Conservation (phyloP, 2,797 vertebrate genomes). For the Helarctos malayanus region DNA sequence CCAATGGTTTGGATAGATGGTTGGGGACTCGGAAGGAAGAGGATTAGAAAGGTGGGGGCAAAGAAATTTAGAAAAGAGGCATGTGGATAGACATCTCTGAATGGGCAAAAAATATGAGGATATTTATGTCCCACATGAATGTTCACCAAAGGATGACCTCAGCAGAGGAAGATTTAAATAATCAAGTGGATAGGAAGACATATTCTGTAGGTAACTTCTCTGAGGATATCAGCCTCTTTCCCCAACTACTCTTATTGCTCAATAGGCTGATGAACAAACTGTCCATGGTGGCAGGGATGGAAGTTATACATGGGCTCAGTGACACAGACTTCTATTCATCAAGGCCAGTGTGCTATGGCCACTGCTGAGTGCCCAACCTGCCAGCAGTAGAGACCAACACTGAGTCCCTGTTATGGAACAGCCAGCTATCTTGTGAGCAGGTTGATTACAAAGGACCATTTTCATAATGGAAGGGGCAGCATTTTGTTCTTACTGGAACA, state of each 20-base stretch:
- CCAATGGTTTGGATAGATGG: background rate
- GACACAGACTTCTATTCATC: background rate
- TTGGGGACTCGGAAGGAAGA: background rate
- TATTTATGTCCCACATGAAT: background rate
- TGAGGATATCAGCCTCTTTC: background rate
- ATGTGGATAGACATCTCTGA: background rate
- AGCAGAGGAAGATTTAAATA: background rate
- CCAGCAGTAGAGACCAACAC: background rate
- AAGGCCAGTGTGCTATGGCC: background rate
- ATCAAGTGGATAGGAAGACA: background rate
- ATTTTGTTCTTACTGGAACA: conserved; percentile 1
- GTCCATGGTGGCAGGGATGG: background rate
- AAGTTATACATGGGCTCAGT: background rate
- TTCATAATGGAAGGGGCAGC: background rate
- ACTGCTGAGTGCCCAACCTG: background rate
- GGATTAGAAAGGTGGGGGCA: background rate
- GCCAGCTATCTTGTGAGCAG: background rate
- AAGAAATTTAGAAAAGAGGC: background rate
- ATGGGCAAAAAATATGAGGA: background rate
- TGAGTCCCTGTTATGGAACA: background rate
- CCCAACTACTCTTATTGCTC: background rate
- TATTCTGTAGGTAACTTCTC: background rate
- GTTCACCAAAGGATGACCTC: background rate
- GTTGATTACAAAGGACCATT: background rate
- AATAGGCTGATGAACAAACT: background rate